A percentile compares a stretch with the other conserved stretches of the same genome.
phyloP scores from a whole-genome alignment of 2,113 vertebrate species.

The Sinocyclocheilus maitianheensis region DNA sequence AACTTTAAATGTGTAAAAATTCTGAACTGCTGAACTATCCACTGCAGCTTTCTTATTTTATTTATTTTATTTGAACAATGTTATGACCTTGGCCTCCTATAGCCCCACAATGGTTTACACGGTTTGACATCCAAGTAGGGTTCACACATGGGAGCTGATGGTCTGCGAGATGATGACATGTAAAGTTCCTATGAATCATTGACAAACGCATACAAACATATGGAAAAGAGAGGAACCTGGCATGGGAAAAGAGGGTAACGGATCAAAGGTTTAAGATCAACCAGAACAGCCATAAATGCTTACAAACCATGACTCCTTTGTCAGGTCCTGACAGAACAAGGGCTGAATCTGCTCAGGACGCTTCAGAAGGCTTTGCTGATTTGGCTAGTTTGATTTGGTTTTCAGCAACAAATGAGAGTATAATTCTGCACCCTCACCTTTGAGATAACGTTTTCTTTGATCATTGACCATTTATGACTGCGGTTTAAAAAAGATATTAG shows the following conservation, averaged over 20 bases:
- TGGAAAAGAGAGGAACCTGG: constrained; percentile 8
- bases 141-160: neutral
- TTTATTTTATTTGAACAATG: no score
- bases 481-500: neutral
- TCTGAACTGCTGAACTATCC: no score
- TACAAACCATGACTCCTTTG: neutral
- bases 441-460: neutral
- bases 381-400: neutral
- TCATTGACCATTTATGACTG: neutral
- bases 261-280: constrained; percentile 24
- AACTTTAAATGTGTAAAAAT: no score
- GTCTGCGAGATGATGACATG: neutral
- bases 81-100: no score
- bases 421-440: neutral
- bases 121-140: no score
- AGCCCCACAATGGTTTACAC: no score
- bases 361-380: neutral
- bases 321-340: neutral
- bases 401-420: neutral
- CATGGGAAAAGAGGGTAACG: constrained; percentile 3
- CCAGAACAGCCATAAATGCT: constrained; percentile 15
- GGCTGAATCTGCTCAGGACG: neutral
- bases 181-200: neutral
- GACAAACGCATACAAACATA: neutral
- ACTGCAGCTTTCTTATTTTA: no score